These are phyloP conservation scores for Paracentrotus lividus DNA, from an alignment of 53 echinoderm and acorn worm genomes.

Conservation along the genomic window DNA sequence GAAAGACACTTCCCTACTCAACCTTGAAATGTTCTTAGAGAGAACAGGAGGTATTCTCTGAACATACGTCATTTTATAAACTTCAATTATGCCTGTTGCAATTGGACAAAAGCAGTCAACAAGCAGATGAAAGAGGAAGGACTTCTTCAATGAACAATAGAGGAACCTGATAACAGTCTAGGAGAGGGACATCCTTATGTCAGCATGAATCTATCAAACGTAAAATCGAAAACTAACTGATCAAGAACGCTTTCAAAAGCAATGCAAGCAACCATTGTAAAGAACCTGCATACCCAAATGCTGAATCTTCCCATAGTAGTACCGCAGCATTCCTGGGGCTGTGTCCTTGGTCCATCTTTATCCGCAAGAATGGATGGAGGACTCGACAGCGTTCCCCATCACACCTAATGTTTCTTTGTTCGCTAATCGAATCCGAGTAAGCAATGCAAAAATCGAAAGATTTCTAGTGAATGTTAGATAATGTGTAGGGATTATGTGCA, in stretches of 20 bases:
- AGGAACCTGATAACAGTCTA: background rate
- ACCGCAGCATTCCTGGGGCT: background rate
- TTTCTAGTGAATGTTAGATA: background rate
- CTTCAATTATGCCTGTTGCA: background rate
- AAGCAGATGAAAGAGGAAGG: background rate
- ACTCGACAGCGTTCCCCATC: background rate
- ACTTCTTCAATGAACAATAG: background rate
- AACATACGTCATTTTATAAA: background rate
- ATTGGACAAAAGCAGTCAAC: conserved; percentile 35
- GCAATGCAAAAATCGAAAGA: conserved; percentile 37
- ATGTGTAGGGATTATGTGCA: conserved; percentile 31
- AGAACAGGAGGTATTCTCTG: background rate
- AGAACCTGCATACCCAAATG: conserved; percentile 8
- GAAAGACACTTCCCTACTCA: background rate
- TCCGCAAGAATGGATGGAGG: conserved; percentile 22
- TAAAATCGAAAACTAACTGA: background rate
- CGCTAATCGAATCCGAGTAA: conserved; percentile 51
- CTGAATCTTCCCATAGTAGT: conserved; percentile 43
- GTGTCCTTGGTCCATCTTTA: background rate
- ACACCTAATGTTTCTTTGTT: conserved; percentile 26
- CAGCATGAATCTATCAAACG: background rate
- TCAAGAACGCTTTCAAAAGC: background rate
- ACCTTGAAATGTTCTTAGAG: background rate
- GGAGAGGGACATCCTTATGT: background rate
- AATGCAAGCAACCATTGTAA: conserved; percentile 20